Evolutionary conservation across 1,140 invertebrate species (phyloP), one percentile per base, ranked within the genome.

Genomic region (Apocrypta bakeri): DNA sequence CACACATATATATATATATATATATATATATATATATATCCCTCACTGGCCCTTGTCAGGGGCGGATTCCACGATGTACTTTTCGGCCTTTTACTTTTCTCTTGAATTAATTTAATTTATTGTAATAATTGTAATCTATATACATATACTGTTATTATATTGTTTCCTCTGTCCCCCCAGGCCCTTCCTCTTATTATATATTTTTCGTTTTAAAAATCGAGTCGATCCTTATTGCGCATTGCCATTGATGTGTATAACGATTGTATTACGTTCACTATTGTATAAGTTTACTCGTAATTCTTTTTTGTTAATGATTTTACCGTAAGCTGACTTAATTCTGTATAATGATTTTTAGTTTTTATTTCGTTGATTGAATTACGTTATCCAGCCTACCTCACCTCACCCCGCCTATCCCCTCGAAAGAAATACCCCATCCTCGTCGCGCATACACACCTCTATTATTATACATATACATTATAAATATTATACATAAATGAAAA

Each of bases 231-330:
- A 12, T 17, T 27, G 42, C 31, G 29, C 29, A 66, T 73, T 64
- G 24, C 17, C 37, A 56, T 56, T 14, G 42, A 73, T 21, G 12
- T 74, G 31, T 75, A 74, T 24, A n/a, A 82, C 29, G 21, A 61
- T 61, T 77, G 37, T 72, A 72, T 82, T 72, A 71, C 29, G 27
- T 77, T 83, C 61, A 64, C 78, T 64, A 72, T 42, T 73, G 21
- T 76, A 12, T 27, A 82, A 61, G 42, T 24, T 69, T 69, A 37
- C 7, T 76, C 42, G 63, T 76, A 82, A 42, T 76, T 61, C 21
- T 81, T 76, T 82, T 82, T 76, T 82, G 72, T 76, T 82, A 82
- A 82, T 37, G 25, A 69, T 76, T 76, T 82, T 82, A 69, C 11
- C 73, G 56, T 75, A 76, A 69, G 42, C 33, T 76, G 80, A 82